These are phyloP conservation scores for Cinara cedri DNA, from an alignment of 2,888 invertebrate species.

Conservation along the genomic window DNA sequence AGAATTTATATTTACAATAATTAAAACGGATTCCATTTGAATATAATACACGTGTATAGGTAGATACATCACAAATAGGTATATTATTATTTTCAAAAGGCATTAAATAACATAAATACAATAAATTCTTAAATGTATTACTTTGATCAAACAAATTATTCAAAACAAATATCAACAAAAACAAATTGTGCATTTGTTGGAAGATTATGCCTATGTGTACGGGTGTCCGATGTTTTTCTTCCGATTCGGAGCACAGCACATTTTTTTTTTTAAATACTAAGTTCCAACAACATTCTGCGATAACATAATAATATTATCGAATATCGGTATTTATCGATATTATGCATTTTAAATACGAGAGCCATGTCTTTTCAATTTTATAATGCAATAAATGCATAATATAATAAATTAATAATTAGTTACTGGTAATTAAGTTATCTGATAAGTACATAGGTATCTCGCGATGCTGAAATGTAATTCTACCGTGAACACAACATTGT, in stretches of 20 bases:
- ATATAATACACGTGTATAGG: slow-evolving; percentile 9
- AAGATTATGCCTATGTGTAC: background rate
- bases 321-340: too few relatives aligned
- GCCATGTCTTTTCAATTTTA: slow-evolving; percentile 20
- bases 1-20: slow-evolving; percentile 48
- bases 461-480: too few relatives aligned
- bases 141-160: slow-evolving; percentile 13
- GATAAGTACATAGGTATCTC: too few relatives aligned
- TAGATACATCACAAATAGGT: too few relatives aligned
- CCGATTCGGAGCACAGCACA: slow-evolving; percentile 11
- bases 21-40: slow-evolving; percentile 1
- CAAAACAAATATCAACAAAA: background rate
- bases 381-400: background rate
- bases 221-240: too few relatives aligned
- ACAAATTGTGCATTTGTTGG: slow-evolving; percentile 8
- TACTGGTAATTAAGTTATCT: too few relatives aligned
- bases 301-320: too few relatives aligned
- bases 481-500: too few relatives aligned
- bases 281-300: slow-evolving; percentile 27
- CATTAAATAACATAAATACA: slow-evolving; percentile 2
- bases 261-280: slow-evolving; percentile 40
- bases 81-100: too few relatives aligned
- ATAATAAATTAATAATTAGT: too few relatives aligned
- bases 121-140: slow-evolving; percentile 26
- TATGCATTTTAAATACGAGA: background rate